phyloP scores from a whole-genome alignment of 2,113 vertebrate species.

The Motacilla tschutschensis region DNA sequence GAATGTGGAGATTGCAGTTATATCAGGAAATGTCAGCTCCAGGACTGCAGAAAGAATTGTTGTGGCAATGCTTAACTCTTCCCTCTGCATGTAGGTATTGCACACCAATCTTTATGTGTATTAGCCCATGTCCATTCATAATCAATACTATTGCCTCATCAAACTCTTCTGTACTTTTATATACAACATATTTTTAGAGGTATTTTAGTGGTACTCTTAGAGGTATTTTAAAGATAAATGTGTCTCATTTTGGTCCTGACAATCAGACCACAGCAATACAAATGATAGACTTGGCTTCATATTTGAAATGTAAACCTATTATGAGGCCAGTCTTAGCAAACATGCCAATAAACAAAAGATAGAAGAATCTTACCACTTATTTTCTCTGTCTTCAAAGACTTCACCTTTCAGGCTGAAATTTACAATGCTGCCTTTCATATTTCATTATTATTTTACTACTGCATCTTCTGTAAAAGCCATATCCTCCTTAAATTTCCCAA shows the following conservation, averaged over 20 bases:
- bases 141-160: background rate
- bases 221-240: background rate
- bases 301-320: background rate
- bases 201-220: background rate
- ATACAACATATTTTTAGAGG: background rate
- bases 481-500: conserved; percentile 10
- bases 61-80: background rate
- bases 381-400: background rate
- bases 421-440: background rate
- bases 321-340: background rate
- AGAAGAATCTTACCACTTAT: background rate
- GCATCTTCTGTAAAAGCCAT: background rate
- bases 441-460: background rate
- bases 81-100: fast-evolving
- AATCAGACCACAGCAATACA: background rate
- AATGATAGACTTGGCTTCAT: background rate
- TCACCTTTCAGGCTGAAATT: background rate
- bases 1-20: background rate
- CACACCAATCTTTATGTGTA: background rate
- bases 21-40: background rate
- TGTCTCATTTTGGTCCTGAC: background rate
- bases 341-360: background rate
- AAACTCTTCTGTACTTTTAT: background rate
- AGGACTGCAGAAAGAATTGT: background rate
- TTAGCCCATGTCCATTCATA: background rate